Base-by-base conservation (phyloP, 2,888 invertebrate species). In the Scaeva pyrastri region DNA sequence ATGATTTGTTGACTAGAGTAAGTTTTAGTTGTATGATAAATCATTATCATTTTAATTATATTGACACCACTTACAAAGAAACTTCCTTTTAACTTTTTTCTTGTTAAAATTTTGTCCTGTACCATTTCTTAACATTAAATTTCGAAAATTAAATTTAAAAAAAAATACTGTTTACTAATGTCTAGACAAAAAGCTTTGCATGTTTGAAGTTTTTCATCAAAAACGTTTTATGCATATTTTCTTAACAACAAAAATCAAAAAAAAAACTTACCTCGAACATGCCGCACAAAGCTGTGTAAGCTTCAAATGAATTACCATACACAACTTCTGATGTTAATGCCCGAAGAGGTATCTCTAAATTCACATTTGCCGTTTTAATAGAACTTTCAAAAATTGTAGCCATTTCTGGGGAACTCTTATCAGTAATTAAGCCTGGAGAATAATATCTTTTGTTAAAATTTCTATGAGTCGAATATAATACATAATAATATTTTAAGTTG, bases 261-360 rank as follows among this genome's bases (percentile, higher is more conserved):
- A 7, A 2, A 8, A 43, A 81, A 87, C 31, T 39, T 70, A 94
- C 95, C 93, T 94, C 93, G 89, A 95, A 92, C 83, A 94, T 90
- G 21, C 91, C 89, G 88, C 95, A 95, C 70, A 94, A 90, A 16
- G 93, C 93, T 64, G 90, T 91, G 88, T 94, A 94, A 21, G 94
- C 93, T 88, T 93, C 93, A 80, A 93, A 90, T 11, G 94, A 91
- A 89, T 94, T 94, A 11, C 94, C 94, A 50, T 93, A 94, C 26
- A 93, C 89, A 4, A 94, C 93, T 88, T 93, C 89, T 56, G 89
- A 91, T 39, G 91, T 87, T 48, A 89, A 88, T 2, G 80, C 50
- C 8, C 26, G 60, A 11, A 92, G 72, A 0, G 89, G 90, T 39
- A 91, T 88, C 21, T 90, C 89, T 3, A 91, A 88, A 41, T 91